Conservation (phyloP, 1,140 invertebrate species). For the Magallana gigas region DNA sequence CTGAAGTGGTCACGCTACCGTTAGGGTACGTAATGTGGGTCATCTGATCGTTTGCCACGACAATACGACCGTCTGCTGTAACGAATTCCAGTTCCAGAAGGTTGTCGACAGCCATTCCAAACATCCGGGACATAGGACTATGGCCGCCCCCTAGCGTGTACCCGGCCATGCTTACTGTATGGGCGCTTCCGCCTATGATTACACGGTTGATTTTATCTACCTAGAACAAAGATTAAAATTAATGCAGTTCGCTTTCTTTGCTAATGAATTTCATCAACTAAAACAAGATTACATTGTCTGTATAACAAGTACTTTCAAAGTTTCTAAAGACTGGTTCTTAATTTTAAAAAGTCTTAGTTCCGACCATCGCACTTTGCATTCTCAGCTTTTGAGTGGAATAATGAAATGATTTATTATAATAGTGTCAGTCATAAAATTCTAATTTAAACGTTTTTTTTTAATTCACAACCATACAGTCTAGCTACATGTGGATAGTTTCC, state of each 20-base stretch:
- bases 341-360: too few species aligned
- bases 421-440: too few species aligned
- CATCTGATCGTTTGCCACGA: conserved; percentile 17
- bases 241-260: too few species aligned
- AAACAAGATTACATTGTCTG: not conserved
- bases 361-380: too few species aligned
- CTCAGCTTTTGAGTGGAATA: too few species aligned
- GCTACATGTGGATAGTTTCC: too few species aligned
- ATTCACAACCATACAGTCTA: too few species aligned
- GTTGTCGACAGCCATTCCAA: conserved; percentile 69
- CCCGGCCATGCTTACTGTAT: conserved; percentile 64
- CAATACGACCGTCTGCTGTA: conserved; percentile 50
- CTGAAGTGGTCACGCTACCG: not conserved
- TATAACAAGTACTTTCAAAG: too few species aligned
- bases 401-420: too few species aligned
- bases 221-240: conserved; percentile 22
- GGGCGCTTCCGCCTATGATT: conserved; percentile 63
- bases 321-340: not conserved
- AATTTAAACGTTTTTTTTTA: too few species aligned
- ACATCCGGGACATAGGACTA: conserved; percentile 59
- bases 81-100: conserved; percentile 64
- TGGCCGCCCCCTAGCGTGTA: conserved; percentile 70
- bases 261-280: not conserved
- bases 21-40: conserved; percentile 16
- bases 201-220: conserved; percentile 50